Base-by-base conservation (phyloP, 2,113 vertebrate species). In the Heterotis niloticus region DNA sequence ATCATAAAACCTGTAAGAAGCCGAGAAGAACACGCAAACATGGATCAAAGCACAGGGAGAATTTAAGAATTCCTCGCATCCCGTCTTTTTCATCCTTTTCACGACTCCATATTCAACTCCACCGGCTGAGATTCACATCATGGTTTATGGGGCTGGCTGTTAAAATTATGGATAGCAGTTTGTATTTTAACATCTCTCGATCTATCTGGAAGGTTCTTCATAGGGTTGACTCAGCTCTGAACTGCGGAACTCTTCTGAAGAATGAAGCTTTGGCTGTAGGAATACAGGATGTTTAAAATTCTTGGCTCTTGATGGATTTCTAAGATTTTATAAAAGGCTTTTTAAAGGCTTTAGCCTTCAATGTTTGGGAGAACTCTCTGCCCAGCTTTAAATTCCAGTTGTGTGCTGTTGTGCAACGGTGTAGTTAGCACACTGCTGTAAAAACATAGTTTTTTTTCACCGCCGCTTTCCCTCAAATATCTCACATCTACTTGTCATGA, bases 81-180 rank as follows among this genome's bases (percentile, higher is more conserved):
- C 69, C n/a, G 51, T 52, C 69, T 72, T 72, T 72, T 72, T 72
- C 34, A 23, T 13, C 20, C 51, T 34, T 34, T 51, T 72, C 51
- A 14, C 69, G 20, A 54, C 52, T 34, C 54, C 69, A 34, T 52
- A 18, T 34, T 51, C 69, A 54, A 72, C 51, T 5, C 18, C 20
- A 34, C 69, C 5, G 51, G 18, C 51, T 72, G 20, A 52, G 34
- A 44, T 44, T 44, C 7, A 44, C 34, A 44, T 44, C 7, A 44
- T 44, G 34, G 2, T 72, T 70, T 51, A 44, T 44, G 34, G 17
- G 52, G 44, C 20, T 71, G 69, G 52, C 34, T 13, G 52, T 23
- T 11, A 54, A 54, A 52, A 71, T 4, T 44, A 44, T 7, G 34
- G 67, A 51, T 54, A 51, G 44, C 18, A 12, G 10, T n/a, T 71